Percentiles rank a stretch among this genome's conserved stretches.
phyloP scores from a whole-genome alignment of 2,113 vertebrate genomes.

The Pteronura brasiliensis region DNA sequence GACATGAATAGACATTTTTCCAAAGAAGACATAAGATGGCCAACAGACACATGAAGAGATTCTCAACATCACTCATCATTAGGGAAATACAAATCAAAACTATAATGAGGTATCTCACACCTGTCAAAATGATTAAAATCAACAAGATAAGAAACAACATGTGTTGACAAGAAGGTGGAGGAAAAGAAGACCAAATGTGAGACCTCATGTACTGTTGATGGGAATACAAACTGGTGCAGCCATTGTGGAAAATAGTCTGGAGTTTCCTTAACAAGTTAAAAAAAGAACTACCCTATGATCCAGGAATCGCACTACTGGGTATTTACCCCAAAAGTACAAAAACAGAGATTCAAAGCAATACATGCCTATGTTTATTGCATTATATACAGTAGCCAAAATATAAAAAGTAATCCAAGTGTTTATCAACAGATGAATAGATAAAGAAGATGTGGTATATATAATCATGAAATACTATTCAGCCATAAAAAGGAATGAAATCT shows the following conservation, averaged over 20 bases:
- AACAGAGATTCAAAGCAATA: not conserved
- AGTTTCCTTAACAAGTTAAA: not conserved
- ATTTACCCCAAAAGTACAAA: not conserved
- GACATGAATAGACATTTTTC: too few relatives aligned
- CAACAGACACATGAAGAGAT: too few relatives aligned
- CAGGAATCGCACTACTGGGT: not conserved
- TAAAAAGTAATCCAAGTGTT: not conserved
- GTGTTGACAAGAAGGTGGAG: not conserved
- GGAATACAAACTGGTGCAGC: not conserved
- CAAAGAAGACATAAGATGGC: too few relatives aligned
- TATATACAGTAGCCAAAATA: not conserved
- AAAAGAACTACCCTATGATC: not conserved
- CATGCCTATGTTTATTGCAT: not conserved
- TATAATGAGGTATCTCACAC: not conserved
- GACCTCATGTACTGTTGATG: not conserved
- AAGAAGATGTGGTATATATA: not conserved
- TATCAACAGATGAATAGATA: not conserved
- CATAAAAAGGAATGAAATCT: not conserved
- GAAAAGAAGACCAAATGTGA: not conserved
- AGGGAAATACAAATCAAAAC: not conserved
- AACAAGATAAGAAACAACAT: not conserved
- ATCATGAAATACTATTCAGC: not conserved
- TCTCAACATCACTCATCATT: not conserved
- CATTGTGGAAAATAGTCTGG: not conserved
- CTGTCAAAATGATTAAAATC: not conserved